These are phyloP conservation scores for Caenorhabditis imperialis DNA, from an alignment of 2,888 invertebrate genomes.

Conservation along the genomic window DNA sequence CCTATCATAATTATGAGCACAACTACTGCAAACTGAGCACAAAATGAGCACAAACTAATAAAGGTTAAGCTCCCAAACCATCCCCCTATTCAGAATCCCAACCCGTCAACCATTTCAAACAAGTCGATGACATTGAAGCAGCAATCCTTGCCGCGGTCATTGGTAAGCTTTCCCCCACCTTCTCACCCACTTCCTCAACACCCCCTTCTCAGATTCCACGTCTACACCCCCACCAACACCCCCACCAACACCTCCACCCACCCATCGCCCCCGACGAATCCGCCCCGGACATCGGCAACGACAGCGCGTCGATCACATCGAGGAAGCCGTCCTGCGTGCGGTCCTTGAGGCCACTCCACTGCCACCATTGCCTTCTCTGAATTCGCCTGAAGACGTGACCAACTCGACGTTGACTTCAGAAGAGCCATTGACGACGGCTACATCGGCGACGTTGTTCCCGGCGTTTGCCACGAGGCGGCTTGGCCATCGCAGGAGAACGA, in stretches of 20 bases:
- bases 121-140: conserved; percentile 50
- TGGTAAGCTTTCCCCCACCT: conserved; percentile 3
- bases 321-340: conserved; percentile 41
- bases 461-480: conserved; percentile 39
- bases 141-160: conserved; percentile 30
- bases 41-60: conserved; percentile 2
- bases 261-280: conserved; percentile 26
- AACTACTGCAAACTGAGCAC: neutral
- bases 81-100: too few species aligned
- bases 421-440: conserved; percentile 9
- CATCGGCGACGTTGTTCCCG: conserved; percentile 30
- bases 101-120: conserved; percentile 4
- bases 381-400: conserved; percentile 5
- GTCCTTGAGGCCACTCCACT: conserved; percentile 30
- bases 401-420: neutral
- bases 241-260: conserved; percentile 24
- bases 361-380: too few species aligned
- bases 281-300: conserved; percentile 26
- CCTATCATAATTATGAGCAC: neutral
- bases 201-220: conserved; percentile 13
- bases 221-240: neutral
- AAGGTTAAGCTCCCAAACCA: too few species aligned
- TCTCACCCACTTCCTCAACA: too few species aligned
- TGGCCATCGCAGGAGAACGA: conserved; percentile 24
- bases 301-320: conserved; percentile 34